phyloP scores from a whole-genome alignment of 35 echinoderm and acorn worm species.

The Eucidaris tribuloides region DNA sequence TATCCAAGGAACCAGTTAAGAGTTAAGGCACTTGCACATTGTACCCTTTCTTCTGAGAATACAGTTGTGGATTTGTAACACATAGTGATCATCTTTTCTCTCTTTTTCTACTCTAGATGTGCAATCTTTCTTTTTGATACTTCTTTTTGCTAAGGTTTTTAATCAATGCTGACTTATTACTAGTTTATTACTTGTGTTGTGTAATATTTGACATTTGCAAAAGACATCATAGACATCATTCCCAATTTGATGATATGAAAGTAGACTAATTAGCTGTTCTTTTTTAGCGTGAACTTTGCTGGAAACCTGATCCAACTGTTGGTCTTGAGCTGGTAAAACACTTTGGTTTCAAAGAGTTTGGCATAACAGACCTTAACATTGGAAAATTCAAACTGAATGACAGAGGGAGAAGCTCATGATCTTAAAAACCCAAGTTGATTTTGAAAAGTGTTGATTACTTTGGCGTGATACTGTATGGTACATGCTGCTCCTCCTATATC shows the following conservation, averaged over 20 bases:
- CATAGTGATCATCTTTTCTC: constrained; percentile 43
- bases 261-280: constrained; percentile 24
- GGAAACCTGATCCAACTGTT: constrained; percentile 23
- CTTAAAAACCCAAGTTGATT: constrained; percentile 6
- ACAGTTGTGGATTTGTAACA: constrained; percentile 59
- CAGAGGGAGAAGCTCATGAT: constrained; percentile 26
- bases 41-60: constrained; percentile 15
- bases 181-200: constrained; percentile 6
- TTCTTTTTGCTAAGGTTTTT: constrained; percentile 55
- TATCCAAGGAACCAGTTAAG: constrained; percentile 45
- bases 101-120: constrained; percentile 55
- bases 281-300: neutral
- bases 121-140: constrained; percentile 33
- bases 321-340: neutral
- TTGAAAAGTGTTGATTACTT: constrained; percentile 22
- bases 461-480: constrained; percentile 36
- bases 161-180: constrained; percentile 30
- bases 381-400: constrained; percentile 31
- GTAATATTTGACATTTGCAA: constrained; percentile 35
- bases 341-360: neutral
- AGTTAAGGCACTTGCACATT: constrained; percentile 1
- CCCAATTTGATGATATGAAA: constrained; percentile 42
- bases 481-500: constrained; percentile 12
- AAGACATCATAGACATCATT: constrained; percentile 3
- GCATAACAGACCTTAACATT: constrained; percentile 29